Base-by-base conservation (phyloP, 2,888 invertebrate genomes). In the Mylabris sibirica region DNA sequence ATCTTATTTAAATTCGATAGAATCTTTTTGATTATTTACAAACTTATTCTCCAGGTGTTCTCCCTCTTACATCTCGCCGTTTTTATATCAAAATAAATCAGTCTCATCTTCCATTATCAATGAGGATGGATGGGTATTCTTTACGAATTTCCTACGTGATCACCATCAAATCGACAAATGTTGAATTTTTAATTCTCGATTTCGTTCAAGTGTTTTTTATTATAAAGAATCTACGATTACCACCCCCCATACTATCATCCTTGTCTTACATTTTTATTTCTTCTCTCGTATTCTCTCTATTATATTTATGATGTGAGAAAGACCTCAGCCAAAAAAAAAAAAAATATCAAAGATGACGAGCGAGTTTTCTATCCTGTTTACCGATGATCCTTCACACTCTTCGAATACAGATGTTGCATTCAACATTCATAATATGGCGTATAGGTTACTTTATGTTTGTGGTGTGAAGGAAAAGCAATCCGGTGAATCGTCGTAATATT, bases 331-430 rank as follows among this genome's bases (percentile, higher is more conserved):
- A n/a, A 44, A 44, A 38, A 34, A 34, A 34, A 34, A 34, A 34
- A 34, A 75, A 75, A 76, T 79, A 81, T 79, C 80, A 78, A 78
- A 78, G 78, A 77, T 17, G 17, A 78, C 17, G 44, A 78, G n/a
- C 75, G 75, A 72, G 77, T 75, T 75, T 73, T 76, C 74, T 76
- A 76, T 72, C 68, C 68, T 67, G 74, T 20, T 20, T 49, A 11
- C 49, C 73, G 73, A 73, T 72, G 60, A 69, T 72, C 73, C 74
- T 71, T 75, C 74, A 75, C 70, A 20, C 49, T 22, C 3, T 77
- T 73, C 66, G 82, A 82, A 83, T 84, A 83, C 83, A 84, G 83
- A 84, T 84, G 82, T 82, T 80, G 77, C 83, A 83, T 83, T 83
- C 82, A 83, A 83, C 82, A 83, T 84, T 84, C 83, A 84, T 84